These are phyloP conservation scores for Aleadryas rufinucha DNA, from an alignment of 2,113 vertebrate species.

Conservation along the genomic window DNA sequence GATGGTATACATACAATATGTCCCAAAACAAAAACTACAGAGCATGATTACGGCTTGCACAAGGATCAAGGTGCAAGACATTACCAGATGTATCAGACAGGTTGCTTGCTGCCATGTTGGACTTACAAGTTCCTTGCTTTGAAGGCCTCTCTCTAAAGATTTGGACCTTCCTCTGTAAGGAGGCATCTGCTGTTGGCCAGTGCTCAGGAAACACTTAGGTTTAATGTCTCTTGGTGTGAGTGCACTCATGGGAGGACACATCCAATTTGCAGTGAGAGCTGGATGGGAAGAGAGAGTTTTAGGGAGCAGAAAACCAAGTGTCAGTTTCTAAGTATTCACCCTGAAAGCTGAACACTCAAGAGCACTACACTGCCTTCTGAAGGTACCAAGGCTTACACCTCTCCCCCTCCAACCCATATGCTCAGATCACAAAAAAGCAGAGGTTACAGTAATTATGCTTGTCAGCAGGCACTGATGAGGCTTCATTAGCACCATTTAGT, in stretches of 20 bases:
- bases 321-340: not conserved
- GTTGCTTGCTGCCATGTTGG: not conserved
- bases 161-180: not conserved
- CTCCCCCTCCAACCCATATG: not conserved
- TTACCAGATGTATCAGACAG: not conserved
- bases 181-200: not conserved
- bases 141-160: conserved; percentile 12
- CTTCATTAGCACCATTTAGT: conserved; percentile 1
- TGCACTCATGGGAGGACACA: not conserved
- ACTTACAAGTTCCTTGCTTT: conserved; percentile 24
- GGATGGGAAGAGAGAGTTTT: not conserved
- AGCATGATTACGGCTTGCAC: not conserved
- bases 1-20: not conserved
- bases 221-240: not conserved
- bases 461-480: not conserved
- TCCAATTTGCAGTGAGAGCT: not conserved
- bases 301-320: not conserved
- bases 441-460: not conserved
- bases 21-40: not conserved
- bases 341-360: not conserved
- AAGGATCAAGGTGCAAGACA: not conserved
- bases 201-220: not conserved
- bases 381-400: not conserved
- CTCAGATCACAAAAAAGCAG: not conserved
- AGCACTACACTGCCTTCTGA: not conserved